These are phyloP conservation scores for Columba livia DNA, from an alignment of 2,113 vertebrate species.

Conservation along the genomic window DNA sequence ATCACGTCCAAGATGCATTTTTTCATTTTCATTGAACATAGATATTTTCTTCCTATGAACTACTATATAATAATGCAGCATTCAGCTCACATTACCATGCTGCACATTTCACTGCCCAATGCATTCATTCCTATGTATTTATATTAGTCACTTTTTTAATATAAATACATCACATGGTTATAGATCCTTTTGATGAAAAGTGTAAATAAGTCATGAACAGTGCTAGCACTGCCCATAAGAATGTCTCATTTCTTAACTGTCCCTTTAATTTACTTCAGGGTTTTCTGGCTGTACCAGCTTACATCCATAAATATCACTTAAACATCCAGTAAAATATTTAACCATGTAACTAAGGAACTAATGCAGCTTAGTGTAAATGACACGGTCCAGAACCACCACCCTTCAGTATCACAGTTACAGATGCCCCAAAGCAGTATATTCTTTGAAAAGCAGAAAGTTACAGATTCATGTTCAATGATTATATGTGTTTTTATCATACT, in stretches of 20 bases:
- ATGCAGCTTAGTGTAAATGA: constrained; percentile 30
- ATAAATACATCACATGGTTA: not conserved
- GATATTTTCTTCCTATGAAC: not conserved
- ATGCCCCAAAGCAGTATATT: not conserved
- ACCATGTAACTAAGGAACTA: constrained; percentile 55
- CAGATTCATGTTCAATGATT: not conserved
- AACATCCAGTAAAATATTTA: constrained; percentile 54
- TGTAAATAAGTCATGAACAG: not conserved
- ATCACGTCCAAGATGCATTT: accelerated
- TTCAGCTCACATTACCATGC: not conserved
- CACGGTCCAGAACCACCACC: constrained; percentile 35
- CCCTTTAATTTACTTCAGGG: constrained; percentile 28
- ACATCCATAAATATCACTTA: constrained; percentile 24
- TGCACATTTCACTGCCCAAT: not conserved
- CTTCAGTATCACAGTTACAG: not conserved
- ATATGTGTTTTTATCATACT: not conserved
- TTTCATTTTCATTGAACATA: not conserved
- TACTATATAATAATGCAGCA: not conserved
- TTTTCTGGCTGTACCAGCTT: not conserved
- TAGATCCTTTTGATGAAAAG: not conserved
- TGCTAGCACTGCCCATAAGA: not conserved
- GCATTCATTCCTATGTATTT: not conserved
- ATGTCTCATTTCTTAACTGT: not conserved
- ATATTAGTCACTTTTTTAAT: not conserved
- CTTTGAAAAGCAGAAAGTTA: not conserved